phyloP scores from a whole-genome alignment of 1,140 invertebrate species.

The Mercenaria mercenaria region DNA sequence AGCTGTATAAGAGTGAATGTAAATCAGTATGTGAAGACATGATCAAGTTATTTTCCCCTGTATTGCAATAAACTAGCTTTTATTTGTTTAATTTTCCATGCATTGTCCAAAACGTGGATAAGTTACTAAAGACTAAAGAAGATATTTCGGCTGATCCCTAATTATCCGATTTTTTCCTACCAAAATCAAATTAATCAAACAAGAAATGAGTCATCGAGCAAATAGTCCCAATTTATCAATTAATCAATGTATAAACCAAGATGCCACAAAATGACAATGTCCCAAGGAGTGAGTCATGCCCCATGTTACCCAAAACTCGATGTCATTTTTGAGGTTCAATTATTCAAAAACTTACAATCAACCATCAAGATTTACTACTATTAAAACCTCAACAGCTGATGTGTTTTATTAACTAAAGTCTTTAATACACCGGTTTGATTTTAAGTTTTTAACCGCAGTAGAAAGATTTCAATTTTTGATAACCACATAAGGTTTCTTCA shows the following conservation, averaged over 20 bases:
- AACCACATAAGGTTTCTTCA: slow-evolving; percentile 16
- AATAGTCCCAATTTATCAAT: neutral
- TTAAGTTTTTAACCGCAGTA: slow-evolving; percentile 13
- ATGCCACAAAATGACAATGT: neutral
- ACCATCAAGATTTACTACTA: slow-evolving; percentile 1
- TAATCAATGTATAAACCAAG: neutral
- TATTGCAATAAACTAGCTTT: too few relatives aligned
- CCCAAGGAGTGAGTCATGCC: neutral
- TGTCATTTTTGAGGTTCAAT: slow-evolving; percentile 3
- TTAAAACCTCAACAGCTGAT: neutral
- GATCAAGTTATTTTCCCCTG: too few relatives aligned
- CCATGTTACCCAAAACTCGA: neutral
- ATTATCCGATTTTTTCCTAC: too few relatives aligned
- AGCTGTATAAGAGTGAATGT: too few relatives aligned
- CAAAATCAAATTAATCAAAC: too few relatives aligned
- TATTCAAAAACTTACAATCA: slow-evolving; percentile 15
- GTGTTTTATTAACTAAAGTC: neutral
- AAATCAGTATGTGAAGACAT: too few relatives aligned
- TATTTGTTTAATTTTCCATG: too few relatives aligned
- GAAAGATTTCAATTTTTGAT: slow-evolving; percentile 59
- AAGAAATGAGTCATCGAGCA: slow-evolving; percentile 12
- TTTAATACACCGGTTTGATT: slow-evolving; percentile 10
- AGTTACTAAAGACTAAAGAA: too few relatives aligned
- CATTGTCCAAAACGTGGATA: too few relatives aligned
- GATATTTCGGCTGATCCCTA: too few relatives aligned